Evolutionary conservation across 2,797 vertebrate genomes (phyloP).

Genomic region (Phoeniculus purpureus): DNA sequence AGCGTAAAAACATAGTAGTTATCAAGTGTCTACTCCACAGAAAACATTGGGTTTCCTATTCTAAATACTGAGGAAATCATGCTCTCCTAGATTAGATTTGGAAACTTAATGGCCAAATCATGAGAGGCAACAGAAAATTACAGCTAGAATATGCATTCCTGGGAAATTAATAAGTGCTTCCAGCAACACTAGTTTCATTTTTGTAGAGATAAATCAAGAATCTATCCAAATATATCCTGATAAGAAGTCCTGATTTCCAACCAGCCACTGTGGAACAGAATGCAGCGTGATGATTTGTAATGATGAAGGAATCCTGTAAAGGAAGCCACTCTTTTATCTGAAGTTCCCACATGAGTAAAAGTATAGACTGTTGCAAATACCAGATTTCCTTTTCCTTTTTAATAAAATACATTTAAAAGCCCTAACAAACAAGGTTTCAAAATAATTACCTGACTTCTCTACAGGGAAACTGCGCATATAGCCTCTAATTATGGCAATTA

Average conservation of each 20-base stretch:
- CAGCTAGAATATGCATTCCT: neutral
- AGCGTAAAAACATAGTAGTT: neutral
- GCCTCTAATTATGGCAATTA: slow-evolving; percentile 65
- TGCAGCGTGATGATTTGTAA: neutral
- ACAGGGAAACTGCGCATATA: slow-evolving; percentile 54
- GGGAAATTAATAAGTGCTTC: neutral
- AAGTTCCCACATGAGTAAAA: slow-evolving; percentile 15
- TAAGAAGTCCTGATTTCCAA: neutral
- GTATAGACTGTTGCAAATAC: slow-evolving; percentile 21
- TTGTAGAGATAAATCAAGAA: slow-evolving; percentile 7
- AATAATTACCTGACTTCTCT: slow-evolving; percentile 61
- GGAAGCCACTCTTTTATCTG: slow-evolving; percentile 61
- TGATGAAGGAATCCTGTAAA: slow-evolving; percentile 23
- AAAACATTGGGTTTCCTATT: neutral
- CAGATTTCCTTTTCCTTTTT: slow-evolving; percentile 66
- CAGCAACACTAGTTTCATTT: neutral
- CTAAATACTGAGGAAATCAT: neutral
- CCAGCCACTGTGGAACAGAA: neutral
- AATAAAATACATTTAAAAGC: slow-evolving; percentile 60
- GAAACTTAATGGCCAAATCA: neutral
- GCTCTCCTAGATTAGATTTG: neutral
- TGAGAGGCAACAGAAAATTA: neutral
- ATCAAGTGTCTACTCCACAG: neutral
- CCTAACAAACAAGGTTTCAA: slow-evolving; percentile 58
- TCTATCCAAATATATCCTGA: neutral